Percentiles rank a stretch among this genome's conserved stretches.
phyloP scores from a whole-genome alignment of 2,113 vertebrate genomes.

The Ptychochromis oligacanthus region DNA sequence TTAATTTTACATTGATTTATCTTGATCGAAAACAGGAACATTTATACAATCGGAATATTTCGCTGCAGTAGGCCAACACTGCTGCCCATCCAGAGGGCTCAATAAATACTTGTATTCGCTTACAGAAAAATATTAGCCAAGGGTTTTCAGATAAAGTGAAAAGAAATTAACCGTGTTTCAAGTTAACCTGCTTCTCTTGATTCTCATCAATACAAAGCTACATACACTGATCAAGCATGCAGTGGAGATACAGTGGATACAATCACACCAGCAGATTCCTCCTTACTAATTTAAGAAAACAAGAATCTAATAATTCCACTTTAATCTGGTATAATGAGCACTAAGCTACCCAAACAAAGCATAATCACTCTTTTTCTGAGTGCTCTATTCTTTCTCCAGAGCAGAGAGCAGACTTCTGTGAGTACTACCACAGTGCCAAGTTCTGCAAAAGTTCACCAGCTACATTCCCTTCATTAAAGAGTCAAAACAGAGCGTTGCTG shows the following conservation, averaged over 20 bases:
- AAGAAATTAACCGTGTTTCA: too few relatives aligned
- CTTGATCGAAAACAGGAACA: neutral
- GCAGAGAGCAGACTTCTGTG: neutral
- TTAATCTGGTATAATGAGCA: neutral
- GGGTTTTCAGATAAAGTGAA: too few relatives aligned
- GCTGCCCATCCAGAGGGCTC: neutral
- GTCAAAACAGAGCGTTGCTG: neutral
- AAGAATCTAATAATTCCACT: neutral
- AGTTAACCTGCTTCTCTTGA: too few relatives aligned
- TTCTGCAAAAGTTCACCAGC: neutral
- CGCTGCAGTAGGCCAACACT: neutral
- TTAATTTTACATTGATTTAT: neutral
- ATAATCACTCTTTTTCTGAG: neutral
- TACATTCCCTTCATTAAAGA: constrained; percentile 1
- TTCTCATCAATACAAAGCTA: neutral
- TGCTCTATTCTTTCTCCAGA: neutral
- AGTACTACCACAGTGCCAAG: neutral
- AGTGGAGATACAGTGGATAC: neutral
- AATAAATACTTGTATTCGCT: neutral
- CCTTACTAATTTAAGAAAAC: neutral
- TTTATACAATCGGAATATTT: neutral
- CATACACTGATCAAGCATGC: accelerated
- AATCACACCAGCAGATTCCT: neutral
- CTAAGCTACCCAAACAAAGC: neutral
- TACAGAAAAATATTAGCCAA: neutral